Evolutionary conservation across 37 sponge, comb jelly and placozoan genomes (phyloP).

Genomic region (Beroe forskalii): DNA sequence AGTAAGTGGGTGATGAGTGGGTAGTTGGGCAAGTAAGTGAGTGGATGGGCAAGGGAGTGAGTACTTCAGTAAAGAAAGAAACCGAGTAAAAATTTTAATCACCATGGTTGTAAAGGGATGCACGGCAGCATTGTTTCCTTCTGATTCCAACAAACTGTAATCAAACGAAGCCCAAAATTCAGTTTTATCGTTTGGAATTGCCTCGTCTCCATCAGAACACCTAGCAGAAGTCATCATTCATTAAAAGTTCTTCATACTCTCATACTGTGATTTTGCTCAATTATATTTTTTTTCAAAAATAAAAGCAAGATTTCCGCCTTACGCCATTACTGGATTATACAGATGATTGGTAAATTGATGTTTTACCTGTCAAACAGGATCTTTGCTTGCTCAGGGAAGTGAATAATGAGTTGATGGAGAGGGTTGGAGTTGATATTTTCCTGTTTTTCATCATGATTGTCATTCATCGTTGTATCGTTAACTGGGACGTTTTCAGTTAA

Average conservation of each 20-base stretch:
- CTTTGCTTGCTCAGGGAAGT: slow-evolving; percentile 23
- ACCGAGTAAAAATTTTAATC: too few relatives aligned
- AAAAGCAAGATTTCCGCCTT: too few relatives aligned
- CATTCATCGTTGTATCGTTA: neutral
- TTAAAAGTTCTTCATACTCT: too few relatives aligned
- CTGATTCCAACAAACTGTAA: neutral
- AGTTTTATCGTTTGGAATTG: neutral
- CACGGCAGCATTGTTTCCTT: too few relatives aligned
- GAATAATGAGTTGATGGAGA: slow-evolving; percentile 37
- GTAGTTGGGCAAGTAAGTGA: neutral
- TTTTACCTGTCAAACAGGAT: slow-evolving; percentile 22
- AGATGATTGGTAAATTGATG: too few relatives aligned
- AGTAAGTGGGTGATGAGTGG: neutral
- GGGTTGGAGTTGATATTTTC: neutral
- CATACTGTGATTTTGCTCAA: too few relatives aligned
- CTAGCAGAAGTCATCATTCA: neutral
- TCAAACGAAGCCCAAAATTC: neutral
- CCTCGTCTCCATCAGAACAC: neutral
- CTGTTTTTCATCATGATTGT: neutral
- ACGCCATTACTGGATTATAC: too few relatives aligned
- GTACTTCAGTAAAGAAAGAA: neutral
- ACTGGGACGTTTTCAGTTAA: too few relatives aligned
- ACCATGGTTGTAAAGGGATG: too few relatives aligned
- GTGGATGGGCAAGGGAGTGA: neutral
- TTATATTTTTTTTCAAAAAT: too few relatives aligned